Percentiles rank a stretch among this genome's conserved stretches.
phyloP scores from a whole-genome alignment of 2,113 vertebrate species.

The Pandion haliaetus region DNA sequence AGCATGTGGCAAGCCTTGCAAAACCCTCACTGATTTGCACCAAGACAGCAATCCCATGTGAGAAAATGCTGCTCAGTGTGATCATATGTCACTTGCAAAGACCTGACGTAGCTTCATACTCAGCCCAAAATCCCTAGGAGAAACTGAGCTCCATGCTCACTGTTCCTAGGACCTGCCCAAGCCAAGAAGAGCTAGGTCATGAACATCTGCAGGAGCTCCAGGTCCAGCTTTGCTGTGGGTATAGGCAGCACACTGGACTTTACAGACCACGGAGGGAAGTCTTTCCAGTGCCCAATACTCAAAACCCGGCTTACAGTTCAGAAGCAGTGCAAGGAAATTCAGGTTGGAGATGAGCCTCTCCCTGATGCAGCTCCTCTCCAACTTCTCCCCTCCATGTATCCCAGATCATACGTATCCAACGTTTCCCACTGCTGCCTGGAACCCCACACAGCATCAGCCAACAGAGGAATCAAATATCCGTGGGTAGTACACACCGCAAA shows the following conservation, averaged over 20 bases:
- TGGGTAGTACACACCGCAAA: not conserved
- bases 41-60: accelerated
- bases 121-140: not conserved
- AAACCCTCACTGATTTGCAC: not conserved
- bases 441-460: accelerated
- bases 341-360: not conserved
- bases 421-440: not conserved
- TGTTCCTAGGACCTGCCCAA: not conserved
- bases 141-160: not conserved
- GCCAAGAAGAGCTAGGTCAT: not conserved
- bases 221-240: not conserved
- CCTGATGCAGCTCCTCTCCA: not conserved
- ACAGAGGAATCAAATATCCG: not conserved
- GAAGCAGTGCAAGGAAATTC: not conserved
- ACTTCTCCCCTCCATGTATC: not conserved
- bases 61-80: not conserved
- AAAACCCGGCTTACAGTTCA: not conserved
- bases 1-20: not conserved
- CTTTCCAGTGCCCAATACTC: not conserved
- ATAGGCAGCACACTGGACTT: not conserved
- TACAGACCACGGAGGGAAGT: accelerated
- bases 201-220: not conserved
- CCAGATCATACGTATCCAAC: not conserved
- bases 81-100: not conserved
- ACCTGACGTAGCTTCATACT: not conserved